Base-by-base conservation (phyloP, 1,140 invertebrate genomes). In the Choristoneura fumiferana region DNA sequence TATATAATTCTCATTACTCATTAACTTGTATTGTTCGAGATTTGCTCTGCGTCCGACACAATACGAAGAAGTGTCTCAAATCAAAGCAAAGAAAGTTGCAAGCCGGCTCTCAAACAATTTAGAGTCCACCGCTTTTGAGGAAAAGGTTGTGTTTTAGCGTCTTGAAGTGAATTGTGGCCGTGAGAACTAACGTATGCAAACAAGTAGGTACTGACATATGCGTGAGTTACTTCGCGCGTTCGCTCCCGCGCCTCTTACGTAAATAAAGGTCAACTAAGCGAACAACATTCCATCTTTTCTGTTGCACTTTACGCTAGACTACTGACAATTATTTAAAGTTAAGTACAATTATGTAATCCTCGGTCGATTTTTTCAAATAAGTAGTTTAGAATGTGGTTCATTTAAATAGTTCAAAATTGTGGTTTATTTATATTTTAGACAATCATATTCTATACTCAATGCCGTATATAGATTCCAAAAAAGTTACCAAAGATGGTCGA, bases 121-220 rank as follows among this genome's bases (percentile, higher is more conserved):
- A 58, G 71, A 69, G 76, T 71, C 71, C 65, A 67, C 62, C 67
- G 67, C 71, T 82, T 78, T 80, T 67, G 75, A 69, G 54, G 55
- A 81, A 76, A 37, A 78, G 73, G 75, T 54, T 12, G 69, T 59
- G 57, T 71, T 67, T 29, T 36, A 54, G 14, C 34, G 52, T 54
- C 34, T 54, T 0, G 8, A 15, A 36, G 22, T 54, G 34, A 54
- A 54, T 34, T 8, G 29, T 9, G 71, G 65, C 63, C 79, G 83
- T 86, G 83, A 76, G 83, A 86, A 80, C 60, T 56, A 71, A 71
- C 66, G 53, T 59, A 72, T 72, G 68, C 69, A 78, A 78, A 75
- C 67, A 68, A 52, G 43, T 38, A 57, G n/a, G 40, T 49, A 15
- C 15, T 15, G 60, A 69, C 40, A 60, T 49, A 59, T 69, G 33